Base-by-base conservation (phyloP, 2,888 invertebrate species). In the Crioceris asparagi region DNA sequence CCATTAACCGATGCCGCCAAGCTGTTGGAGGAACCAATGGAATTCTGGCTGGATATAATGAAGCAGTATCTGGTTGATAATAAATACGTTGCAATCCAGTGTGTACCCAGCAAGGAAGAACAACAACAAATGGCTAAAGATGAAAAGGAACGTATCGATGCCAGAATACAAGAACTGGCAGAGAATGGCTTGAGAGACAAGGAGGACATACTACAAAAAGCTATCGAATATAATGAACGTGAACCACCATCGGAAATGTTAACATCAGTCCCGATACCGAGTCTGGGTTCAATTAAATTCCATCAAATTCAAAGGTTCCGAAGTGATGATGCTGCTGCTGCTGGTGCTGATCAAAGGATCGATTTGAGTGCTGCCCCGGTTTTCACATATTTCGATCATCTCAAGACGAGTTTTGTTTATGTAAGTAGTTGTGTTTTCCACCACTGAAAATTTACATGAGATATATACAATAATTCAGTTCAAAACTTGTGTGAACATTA, bases 321-420 rank as follows among this genome's bases (percentile, higher is more conserved):
- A 10, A 65, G 68, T 15, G 27, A 6, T 27, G 27, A 27, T 5
- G 15, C 12, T n/a, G n/a, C n/a, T n/a, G 66, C 63, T 27, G 57
- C 58, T 10, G 32, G 44, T 11, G 44, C 67, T 21, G 67, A 67
- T 36, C 65, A 68, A 49, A 69, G 72, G 1, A 62, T 74, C 51
- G 70, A 78, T 56, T 64, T 83, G 8, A 60, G 64, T 2, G 66
- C 76, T 32, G 61, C 86, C 29, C 86, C 88, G 1, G 66, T 87
- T 14, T 81, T 75, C 54, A 77, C 86, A 1, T 78, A 84, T 47
- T 69, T 87, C 33, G 84, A 88, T 64, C 77, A 84, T 58, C 66
- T 88, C 32, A 78, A 82, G 47, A 83, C 85, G 2, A 84, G 83
- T 62, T 90, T 91, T 62, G 77, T 87, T 45, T 82, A 85, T 64